Conservation (phyloP, 35 echinoderm and acorn worm species). For the Diadema setosum region DNA sequence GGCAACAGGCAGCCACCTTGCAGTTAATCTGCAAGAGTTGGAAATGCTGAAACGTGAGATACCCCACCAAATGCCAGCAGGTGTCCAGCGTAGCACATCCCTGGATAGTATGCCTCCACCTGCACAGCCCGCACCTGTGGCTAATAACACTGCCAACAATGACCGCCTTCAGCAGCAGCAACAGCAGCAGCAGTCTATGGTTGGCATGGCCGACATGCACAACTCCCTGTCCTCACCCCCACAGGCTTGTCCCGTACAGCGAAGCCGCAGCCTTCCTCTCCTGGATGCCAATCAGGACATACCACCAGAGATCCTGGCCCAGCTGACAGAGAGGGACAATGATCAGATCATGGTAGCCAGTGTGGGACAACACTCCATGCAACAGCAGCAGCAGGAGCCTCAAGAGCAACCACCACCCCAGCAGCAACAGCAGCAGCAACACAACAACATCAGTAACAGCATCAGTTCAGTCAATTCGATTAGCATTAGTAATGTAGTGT, state of each 20-base stretch:
- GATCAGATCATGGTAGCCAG: neutral
- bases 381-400: neutral
- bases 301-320: conserved; percentile 67
- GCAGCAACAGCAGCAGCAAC: neutral
- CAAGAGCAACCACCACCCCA: neutral
- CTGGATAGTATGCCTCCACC: conserved; percentile 80
- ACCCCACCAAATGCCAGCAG: conserved; percentile 28
- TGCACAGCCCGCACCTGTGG: conserved; percentile 3
- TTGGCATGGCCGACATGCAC: conserved; percentile 29
- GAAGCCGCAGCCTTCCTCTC: conserved; percentile 80
- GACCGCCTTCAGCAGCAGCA: conserved; percentile 7
- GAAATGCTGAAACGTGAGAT: conserved; percentile 26
- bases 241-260: conserved; percentile 67
- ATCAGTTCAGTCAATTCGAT: neutral
- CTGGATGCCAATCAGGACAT: conserved; percentile 51
- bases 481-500: conserved; percentile 1
- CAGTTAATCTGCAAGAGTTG: conserved; percentile 26
- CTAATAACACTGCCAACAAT: conserved; percentile 33
- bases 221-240: conserved; percentile 66
- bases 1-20: conserved; percentile 25
- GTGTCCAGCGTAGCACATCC: conserved; percentile 68
- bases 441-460: neutral
- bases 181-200: conserved; percentile 11
- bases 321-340: conserved; percentile 35
- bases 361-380: neutral